A percentile compares a stretch with the other conserved stretches of the same genome.
phyloP scores from a whole-genome alignment of 2,888 invertebrate genomes.

The Erebia ligea region DNA sequence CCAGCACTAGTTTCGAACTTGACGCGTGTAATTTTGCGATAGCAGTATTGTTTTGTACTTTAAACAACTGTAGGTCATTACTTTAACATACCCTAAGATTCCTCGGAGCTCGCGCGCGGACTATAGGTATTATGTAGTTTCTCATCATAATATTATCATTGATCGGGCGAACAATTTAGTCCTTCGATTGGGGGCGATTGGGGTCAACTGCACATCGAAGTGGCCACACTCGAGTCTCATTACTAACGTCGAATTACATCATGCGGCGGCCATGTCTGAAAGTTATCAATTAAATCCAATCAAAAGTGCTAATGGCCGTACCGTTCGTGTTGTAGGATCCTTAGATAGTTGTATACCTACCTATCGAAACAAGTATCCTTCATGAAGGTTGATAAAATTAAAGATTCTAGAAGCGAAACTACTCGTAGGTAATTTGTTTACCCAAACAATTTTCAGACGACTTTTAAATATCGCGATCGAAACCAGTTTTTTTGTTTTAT shows the following conservation, averaged over 20 bases:
- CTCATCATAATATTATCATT: slow-evolving; percentile 43
- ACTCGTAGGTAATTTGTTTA: too few species aligned
- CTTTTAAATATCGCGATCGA: too few species aligned
- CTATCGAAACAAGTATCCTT: too few species aligned
- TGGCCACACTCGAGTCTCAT: slow-evolving; percentile 56
- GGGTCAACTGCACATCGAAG: slow-evolving; percentile 78
- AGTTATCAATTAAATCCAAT: slow-evolving; percentile 68
- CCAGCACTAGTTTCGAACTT: too few species aligned
- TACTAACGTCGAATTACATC: slow-evolving; percentile 63
- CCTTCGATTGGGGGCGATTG: slow-evolving; percentile 82
- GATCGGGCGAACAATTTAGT: slow-evolving; percentile 76
- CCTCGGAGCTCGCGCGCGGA: too few species aligned
- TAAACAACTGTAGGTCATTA: too few species aligned
- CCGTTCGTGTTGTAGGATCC: slow-evolving; percentile 15
- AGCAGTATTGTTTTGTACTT: background rate
- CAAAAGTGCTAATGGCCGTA: slow-evolving; percentile 46
- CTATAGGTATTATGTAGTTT: slow-evolving; percentile 22
- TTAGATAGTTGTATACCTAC: background rate
- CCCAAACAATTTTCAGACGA: too few species aligned
- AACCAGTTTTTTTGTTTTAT: too few species aligned
- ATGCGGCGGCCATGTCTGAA: slow-evolving; percentile 58
- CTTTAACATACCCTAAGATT: too few species aligned
- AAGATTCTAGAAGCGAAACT: too few species aligned
- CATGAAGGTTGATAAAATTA: too few species aligned
- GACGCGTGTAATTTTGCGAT: background rate